phyloP scores from a whole-genome alignment of 2,113 vertebrate genomes.

The Amia ocellicauda region DNA sequence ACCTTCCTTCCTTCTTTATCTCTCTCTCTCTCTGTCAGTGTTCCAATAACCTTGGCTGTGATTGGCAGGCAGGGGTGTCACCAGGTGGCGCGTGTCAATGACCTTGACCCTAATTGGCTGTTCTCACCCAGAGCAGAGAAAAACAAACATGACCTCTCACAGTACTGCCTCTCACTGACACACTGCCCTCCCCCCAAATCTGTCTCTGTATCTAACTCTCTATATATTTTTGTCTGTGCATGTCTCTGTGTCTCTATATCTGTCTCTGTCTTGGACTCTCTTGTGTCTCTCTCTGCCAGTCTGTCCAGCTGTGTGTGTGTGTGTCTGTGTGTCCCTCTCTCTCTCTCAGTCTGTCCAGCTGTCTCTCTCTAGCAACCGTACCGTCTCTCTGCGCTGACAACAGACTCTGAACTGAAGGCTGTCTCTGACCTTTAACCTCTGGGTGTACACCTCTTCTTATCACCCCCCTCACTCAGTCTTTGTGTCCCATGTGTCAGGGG shows the following conservation, averaged over 20 bases:
- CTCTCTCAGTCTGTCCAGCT: not conserved
- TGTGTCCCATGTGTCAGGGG: too few species aligned
- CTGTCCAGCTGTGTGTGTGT: too few species aligned
- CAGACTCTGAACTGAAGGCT: too few species aligned
- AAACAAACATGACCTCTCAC: conserved; percentile 1
- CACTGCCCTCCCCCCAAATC: not conserved
- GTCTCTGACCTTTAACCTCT: not conserved
- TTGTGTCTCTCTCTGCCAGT: not conserved
- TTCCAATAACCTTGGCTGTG: conserved; percentile 22
- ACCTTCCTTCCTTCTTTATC: conserved; percentile 11
- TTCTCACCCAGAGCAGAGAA: not conserved
- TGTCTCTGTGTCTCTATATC: conserved; percentile 3
- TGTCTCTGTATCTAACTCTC: not conserved
- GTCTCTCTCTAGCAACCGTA: too few species aligned
- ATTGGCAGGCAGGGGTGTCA: conserved; percentile 30
- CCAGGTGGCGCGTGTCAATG: conserved; percentile 27
- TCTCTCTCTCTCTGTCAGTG: conserved; percentile 13
- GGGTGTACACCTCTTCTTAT: not conserved
- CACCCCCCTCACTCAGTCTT: not conserved
- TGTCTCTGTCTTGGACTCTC: not conserved
- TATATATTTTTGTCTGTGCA: too few species aligned
- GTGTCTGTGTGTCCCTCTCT: too few species aligned
- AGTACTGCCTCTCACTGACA: not conserved
- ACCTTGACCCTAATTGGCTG: conserved; percentile 49
- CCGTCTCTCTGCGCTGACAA: too few species aligned